Base-by-base conservation (phyloP, 2,888 invertebrate genomes). In the Monochamus alternatus region DNA sequence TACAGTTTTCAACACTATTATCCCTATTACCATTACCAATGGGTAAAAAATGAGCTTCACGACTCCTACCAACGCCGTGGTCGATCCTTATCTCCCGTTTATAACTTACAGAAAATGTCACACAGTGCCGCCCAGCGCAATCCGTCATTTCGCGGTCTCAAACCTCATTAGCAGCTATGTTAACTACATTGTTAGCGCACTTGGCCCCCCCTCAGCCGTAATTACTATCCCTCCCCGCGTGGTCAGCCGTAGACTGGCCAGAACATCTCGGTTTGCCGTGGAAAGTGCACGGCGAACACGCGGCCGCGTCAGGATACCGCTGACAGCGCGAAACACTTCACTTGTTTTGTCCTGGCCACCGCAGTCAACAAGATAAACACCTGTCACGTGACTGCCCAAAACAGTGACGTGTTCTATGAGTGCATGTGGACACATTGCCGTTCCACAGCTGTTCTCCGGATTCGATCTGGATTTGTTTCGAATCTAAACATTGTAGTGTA, bases 171-270 rank as follows among this genome's bases (percentile, higher is more conserved):
- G 84, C 82, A 81, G 85, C 85, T 85, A 87, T 87, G 87, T 87
- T 87, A 87, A 87, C 85, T 86, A 86, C 86, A 86, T 86, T 86
- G 87, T 87, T 87, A 87, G 87, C 87, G 87, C 87, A 86, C 86
- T 86, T 86, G 86, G 73, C 78, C 79, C 76, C 81, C 83, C 85
- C 85, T 83, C 82, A 76, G 80, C 7, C 82, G 87, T 87, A 87
- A 87, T 86, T 87, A 87, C 85, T 60, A 64, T 65, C 74, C 78
- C 75, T 72, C 85, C 83, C 85, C 85, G 88, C 90, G 89, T 90
- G 90, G 90, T 87, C 91, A 91, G 90, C 85, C 85, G 85, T 84
- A 85, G 85, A 86, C 85, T 86, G 88, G 87, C 86, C 89, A 88
- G 88, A 88, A 85, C 86, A 88, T 88, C 88, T 87, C 88, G 86